Percentiles rank a stretch among this genome's conserved stretches.
Conservation (phyloP, 2,113 vertebrate genomes). For the Lasiurus cinereus region DNA sequence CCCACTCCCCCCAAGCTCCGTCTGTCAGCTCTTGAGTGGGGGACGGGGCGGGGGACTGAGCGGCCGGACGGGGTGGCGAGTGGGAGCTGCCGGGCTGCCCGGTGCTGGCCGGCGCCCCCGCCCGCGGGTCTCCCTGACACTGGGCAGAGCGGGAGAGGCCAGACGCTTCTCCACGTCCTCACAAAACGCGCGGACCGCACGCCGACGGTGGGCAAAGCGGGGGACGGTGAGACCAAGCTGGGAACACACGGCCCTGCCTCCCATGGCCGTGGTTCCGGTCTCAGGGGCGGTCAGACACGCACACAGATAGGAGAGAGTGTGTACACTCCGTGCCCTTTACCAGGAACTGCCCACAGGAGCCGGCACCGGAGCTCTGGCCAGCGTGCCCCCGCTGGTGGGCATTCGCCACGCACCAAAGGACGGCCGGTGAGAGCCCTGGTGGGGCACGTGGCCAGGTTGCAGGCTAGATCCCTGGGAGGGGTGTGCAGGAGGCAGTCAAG, state of each 20-base stretch:
- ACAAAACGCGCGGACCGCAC: background rate
- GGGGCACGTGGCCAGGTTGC: too few species aligned
- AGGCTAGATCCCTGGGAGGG: too few species aligned
- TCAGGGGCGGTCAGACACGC: background rate
- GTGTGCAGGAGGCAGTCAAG: too few species aligned
- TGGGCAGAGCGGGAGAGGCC: background rate
- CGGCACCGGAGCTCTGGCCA: background rate
- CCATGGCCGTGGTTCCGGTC: too few species aligned
- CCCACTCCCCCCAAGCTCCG: too few species aligned
- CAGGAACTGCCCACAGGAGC: background rate
- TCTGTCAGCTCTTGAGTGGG: too few species aligned
- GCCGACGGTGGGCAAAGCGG: background rate
- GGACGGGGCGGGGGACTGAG: too few species aligned
- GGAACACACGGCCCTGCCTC: conserved; percentile 32
- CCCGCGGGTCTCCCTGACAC: background rate
- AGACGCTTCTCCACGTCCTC: background rate
- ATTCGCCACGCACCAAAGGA: too few species aligned
- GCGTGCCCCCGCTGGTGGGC: too few species aligned
- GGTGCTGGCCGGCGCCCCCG: background rate
- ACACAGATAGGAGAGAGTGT: background rate
- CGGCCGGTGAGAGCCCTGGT: too few species aligned
- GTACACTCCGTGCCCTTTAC: background rate
- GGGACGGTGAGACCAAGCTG: background rate
- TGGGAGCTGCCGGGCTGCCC: background rate
- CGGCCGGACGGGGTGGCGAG: fast-evolving